Percentiles rank a stretch among this genome's conserved stretches.
These are phyloP conservation scores for Clepsis dumicolana DNA, from an alignment of 2,888 invertebrate species.

Conservation along the genomic window DNA sequence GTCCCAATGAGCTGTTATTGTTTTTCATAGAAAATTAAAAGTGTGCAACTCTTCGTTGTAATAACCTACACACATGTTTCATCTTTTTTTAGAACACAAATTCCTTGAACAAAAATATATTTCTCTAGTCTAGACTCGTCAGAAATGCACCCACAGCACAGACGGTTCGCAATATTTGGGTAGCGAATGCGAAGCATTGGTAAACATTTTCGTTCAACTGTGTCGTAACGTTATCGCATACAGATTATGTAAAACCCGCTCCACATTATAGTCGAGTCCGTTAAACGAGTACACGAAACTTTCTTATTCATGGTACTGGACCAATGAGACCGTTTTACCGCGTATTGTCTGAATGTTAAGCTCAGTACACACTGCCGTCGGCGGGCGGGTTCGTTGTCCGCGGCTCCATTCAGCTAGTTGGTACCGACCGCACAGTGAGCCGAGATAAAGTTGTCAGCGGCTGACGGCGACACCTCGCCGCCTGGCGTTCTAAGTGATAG, in stretches of 20 bases:
- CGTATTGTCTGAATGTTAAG: slow-evolving; percentile 16
- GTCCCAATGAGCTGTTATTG: too few relatives aligned
- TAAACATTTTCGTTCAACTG: not conserved
- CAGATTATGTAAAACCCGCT: not conserved
- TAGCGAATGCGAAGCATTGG: not conserved
- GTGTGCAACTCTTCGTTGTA: too few relatives aligned
- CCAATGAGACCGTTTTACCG: not conserved
- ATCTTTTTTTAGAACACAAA: too few relatives aligned
- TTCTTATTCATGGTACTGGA: not conserved
- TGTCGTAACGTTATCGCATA: slow-evolving; percentile 5
- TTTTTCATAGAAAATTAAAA: too few relatives aligned
- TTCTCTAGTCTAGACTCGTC: too few relatives aligned
- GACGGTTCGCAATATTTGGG: not conserved
- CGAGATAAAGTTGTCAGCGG: slow-evolving; percentile 70
- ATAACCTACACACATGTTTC: too few relatives aligned
- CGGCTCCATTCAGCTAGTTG: slow-evolving; percentile 55
- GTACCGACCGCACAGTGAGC: slow-evolving; percentile 61
- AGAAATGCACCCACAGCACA: too few relatives aligned
- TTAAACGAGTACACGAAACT: not conserved
- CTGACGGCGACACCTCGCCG: slow-evolving; percentile 54
- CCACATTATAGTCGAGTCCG: not conserved
- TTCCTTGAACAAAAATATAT: too few relatives aligned
- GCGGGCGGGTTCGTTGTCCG: slow-evolving; percentile 52
- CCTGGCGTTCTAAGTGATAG: slow-evolving; percentile 13
- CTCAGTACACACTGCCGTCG: slow-evolving; percentile 10